Conservation (phyloP, 2,888 invertebrate species). For the Malthinus seriepunctatus region DNA sequence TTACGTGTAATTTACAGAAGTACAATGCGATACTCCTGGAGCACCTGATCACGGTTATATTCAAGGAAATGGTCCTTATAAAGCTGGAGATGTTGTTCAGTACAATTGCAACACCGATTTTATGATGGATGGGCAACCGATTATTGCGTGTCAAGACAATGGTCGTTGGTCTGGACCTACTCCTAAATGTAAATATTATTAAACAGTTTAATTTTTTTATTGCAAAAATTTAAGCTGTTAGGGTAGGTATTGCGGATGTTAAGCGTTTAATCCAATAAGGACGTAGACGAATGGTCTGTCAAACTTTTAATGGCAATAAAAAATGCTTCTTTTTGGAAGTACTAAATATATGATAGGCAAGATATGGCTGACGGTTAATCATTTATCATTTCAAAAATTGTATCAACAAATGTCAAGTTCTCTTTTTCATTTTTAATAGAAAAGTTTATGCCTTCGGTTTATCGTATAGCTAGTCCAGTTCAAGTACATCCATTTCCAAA, state of each 20-base stretch:
- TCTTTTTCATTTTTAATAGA: neutral
- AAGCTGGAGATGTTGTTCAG: conserved; percentile 83
- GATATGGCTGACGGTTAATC: too few relatives aligned
- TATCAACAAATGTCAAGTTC: conserved; percentile 10
- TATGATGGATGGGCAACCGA: conserved; percentile 89
- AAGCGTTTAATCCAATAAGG: too few relatives aligned
- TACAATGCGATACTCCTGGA: conserved; percentile 76
- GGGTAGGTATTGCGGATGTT: too few relatives aligned
- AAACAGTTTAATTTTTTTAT: too few relatives aligned
- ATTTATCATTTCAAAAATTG: neutral
- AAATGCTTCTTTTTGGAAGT: neutral
- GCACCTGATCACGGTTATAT: conserved; percentile 79
- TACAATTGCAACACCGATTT: conserved; percentile 87
- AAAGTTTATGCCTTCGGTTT: too few relatives aligned
- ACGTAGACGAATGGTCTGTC: neutral
- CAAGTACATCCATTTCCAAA: too few relatives aligned
- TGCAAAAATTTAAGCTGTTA: too few relatives aligned
- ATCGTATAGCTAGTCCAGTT: too few relatives aligned
- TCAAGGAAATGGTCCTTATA: conserved; percentile 75
- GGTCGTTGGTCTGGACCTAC: conserved; percentile 83
- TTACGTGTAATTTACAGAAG: conserved; percentile 60
- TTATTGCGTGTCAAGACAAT: conserved; percentile 85
- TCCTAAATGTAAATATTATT: conserved; percentile 73
- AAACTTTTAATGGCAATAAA: neutral
- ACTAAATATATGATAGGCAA: too few relatives aligned